Conservation (phyloP, 1,140 invertebrate genomes). For the Drosophila grimshawi region DNA sequence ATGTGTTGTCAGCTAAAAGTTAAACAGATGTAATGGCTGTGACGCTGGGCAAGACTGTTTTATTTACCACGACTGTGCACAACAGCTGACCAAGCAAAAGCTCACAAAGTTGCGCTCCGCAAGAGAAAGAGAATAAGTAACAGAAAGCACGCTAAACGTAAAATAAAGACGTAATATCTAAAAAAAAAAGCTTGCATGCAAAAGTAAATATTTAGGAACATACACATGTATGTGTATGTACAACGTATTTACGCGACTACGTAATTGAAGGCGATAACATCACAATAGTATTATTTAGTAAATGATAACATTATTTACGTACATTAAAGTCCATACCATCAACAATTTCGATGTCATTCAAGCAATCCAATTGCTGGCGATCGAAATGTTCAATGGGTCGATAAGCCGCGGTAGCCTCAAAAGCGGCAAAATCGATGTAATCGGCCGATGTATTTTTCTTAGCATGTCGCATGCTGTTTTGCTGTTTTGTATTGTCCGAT, state of each 20-base stretch:
- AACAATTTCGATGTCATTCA: constrained; percentile 64
- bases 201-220: background rate
- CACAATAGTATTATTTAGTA: background rate
- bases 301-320: constrained; percentile 39
- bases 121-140: constrained; percentile 18
- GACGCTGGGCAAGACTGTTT: background rate
- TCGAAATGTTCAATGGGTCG: constrained; percentile 50
- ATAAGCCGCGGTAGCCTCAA: constrained; percentile 62
- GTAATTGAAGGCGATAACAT: background rate
- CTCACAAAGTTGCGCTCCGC: constrained; percentile 13
- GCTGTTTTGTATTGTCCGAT: background rate
- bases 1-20: background rate
- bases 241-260: background rate
- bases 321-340: constrained; percentile 65
- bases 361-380: constrained; percentile 36
- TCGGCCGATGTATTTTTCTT: background rate
- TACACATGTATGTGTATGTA: background rate
- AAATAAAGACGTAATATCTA: constrained; percentile 30
- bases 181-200: background rate
- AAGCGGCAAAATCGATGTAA: constrained; percentile 72
- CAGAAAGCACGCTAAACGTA: constrained; percentile 55
- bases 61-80: constrained; percentile 43
- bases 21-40: background rate
- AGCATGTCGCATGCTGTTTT: constrained; percentile 45
- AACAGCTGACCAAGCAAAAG: constrained; percentile 60